phyloP scores from a whole-genome alignment of 2,797 vertebrate species.

The Paedocypris micromegethes region DNA sequence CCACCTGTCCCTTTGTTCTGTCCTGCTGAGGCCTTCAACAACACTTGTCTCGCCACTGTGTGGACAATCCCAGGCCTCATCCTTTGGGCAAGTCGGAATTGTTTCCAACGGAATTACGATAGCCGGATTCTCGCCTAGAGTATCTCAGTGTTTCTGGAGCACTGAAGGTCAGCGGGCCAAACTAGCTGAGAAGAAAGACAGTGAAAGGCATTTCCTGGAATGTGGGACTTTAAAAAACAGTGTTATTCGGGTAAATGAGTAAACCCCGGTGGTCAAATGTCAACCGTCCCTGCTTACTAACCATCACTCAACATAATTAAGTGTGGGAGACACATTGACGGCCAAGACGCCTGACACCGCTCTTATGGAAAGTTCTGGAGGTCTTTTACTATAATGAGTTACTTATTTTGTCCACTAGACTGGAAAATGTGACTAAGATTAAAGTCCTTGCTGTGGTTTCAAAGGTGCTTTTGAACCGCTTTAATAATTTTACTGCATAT shows the following conservation, averaged over 20 bases:
- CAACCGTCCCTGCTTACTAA: conserved; percentile 12
- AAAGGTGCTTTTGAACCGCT: conserved; percentile 1
- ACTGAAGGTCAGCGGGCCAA: conserved; percentile 22
- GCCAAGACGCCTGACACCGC: conserved; percentile 18
- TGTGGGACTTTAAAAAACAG: conserved; percentile 43
- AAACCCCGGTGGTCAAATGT: conserved; percentile 26
- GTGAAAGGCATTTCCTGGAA: conserved; percentile 49
- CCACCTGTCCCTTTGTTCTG: conserved; percentile 49
- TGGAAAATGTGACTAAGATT: conserved; percentile 44
- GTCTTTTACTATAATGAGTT: conserved; percentile 41
- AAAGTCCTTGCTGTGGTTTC: conserved; percentile 16
- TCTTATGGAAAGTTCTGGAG: conserved; percentile 26
- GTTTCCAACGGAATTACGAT: conserved; percentile 43
- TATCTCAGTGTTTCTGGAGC: conserved; percentile 16
- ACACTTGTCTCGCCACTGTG: conserved; percentile 15
- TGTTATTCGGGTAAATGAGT: conserved; percentile 39
- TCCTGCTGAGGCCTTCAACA: conserved; percentile 29
- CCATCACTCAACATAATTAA: conserved; percentile 27
- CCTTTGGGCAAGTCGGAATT: conserved; percentile 23
- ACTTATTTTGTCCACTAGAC: conserved; percentile 40
- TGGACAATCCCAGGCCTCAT: conserved; percentile 4
- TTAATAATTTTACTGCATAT: neutral
- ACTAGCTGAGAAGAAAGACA: conserved; percentile 30
- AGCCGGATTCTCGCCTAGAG: conserved; percentile 29
- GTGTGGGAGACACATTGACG: conserved; percentile 13